phyloP scores from a whole-genome alignment of 2,888 invertebrate genomes.

The Andrena minutula region DNA sequence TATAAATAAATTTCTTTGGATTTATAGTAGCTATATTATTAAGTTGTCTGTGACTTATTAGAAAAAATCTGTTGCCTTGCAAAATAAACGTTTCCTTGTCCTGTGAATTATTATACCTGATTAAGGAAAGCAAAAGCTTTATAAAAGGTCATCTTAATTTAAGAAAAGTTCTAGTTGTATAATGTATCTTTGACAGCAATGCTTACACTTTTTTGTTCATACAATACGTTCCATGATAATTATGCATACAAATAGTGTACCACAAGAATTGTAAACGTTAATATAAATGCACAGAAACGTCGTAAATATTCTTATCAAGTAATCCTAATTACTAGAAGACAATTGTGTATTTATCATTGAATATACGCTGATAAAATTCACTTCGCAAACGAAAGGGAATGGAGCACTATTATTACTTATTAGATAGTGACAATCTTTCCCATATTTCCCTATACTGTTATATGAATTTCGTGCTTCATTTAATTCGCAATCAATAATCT shows the following conservation, averaged over 20 bases:
- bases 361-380: not conserved
- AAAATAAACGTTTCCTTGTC: constrained; percentile 14
- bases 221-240: constrained; percentile 33
- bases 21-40: not conserved
- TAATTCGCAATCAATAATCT: constrained; percentile 1
- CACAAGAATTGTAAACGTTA: constrained; percentile 13
- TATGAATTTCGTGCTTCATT: not conserved
- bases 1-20: not conserved
- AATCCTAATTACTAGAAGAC: constrained; percentile 35
- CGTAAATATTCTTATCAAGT: constrained; percentile 15
- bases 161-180: not conserved
- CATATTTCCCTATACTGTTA: not conserved
- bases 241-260: constrained; percentile 33
- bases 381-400: not conserved
- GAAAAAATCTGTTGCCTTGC: not conserved
- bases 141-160: constrained; percentile 6
- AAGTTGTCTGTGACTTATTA: not conserved
- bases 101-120: not conserved
- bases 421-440: not conserved
- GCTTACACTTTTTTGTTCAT: not conserved
- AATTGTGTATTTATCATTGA: constrained; percentile 2
- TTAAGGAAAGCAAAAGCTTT: constrained; percentile 27
- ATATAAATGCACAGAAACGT: constrained; percentile 15
- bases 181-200: not conserved
- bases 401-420: constrained; percentile 4